These are phyloP conservation scores for Drosophila buzzatii DNA, from an alignment of 2,888 invertebrate genomes.

Conservation along the genomic window DNA sequence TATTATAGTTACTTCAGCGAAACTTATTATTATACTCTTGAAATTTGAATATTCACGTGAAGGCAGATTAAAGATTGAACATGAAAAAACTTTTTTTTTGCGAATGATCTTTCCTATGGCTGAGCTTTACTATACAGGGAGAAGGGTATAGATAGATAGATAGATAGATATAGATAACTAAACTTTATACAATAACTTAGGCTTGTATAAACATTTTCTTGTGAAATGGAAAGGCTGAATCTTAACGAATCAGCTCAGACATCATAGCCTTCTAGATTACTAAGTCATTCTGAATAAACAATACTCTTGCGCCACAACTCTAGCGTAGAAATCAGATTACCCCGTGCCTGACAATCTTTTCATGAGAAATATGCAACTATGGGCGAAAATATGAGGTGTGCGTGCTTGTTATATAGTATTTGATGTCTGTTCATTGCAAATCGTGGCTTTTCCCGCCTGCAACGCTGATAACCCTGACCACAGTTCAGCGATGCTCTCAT, in stretches of 20 bases:
- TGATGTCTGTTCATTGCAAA: conserved; percentile 14
- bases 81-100: too few relatives aligned
- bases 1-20: not conserved
- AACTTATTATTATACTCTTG: not conserved
- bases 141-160: not conserved
- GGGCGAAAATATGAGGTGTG: not conserved
- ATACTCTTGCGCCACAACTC: not conserved
- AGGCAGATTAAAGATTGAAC: not conserved
- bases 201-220: not conserved
- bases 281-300: not conserved
- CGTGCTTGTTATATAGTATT: conserved; percentile 10
- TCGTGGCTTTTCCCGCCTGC: conserved; percentile 37
- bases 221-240: not conserved
- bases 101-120: not conserved
- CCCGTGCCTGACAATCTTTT: not conserved
- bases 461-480: conserved; percentile 46
- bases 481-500: conserved; percentile 1
- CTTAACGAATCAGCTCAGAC: not conserved
- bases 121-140: not conserved
- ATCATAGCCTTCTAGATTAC: not conserved
- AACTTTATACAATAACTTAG: not conserved
- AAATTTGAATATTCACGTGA: not conserved
- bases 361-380: not conserved
- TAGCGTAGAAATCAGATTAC: not conserved
- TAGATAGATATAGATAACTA: not conserved